Conservation (phyloP, 2,113 vertebrate species). For the Ranitomeya imitator region DNA sequence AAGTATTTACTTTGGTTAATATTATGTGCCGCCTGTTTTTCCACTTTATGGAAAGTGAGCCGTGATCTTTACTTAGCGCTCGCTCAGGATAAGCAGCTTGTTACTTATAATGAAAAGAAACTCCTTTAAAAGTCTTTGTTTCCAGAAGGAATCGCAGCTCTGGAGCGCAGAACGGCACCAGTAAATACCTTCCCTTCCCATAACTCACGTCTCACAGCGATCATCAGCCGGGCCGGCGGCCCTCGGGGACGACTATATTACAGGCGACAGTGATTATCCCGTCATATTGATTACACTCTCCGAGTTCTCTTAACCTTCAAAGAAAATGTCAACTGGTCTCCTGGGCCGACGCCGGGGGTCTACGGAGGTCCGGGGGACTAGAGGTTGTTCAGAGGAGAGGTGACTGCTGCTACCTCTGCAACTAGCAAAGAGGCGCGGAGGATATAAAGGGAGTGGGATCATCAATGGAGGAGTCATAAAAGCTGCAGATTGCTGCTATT, state of each 20-base stretch:
- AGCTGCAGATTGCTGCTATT: conserved; percentile 7
- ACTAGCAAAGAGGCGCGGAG: neutral
- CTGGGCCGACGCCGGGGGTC: neutral
- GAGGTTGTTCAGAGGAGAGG: conserved; percentile 55
- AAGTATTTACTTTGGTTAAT: conserved; percentile 16
- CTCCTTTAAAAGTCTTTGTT: conserved; percentile 55
- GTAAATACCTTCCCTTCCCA: conserved; percentile 27
- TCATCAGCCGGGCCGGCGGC: conserved; percentile 7
- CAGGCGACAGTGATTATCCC: conserved; percentile 47
- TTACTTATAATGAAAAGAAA: conserved; percentile 36
- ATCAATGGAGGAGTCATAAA: neutral
- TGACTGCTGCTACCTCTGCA: neutral
- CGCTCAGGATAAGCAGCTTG: conserved; percentile 17
- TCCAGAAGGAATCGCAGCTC: conserved; percentile 21
- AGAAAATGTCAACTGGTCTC: conserved; percentile 56
- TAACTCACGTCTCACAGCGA: conserved; percentile 23
- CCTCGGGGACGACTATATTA: conserved; percentile 32
- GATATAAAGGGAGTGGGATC: neutral
- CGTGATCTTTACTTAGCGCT: conserved; percentile 26
- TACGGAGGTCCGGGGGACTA: conserved; percentile 16
- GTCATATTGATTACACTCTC: conserved; percentile 55
- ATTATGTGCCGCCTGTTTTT: conserved; percentile 29
- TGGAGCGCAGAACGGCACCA: conserved; percentile 11
- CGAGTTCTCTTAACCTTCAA: conserved; percentile 56
- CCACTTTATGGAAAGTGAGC: conserved; percentile 5